Percentiles rank a stretch among this genome's conserved stretches.
These are phyloP conservation scores for Prostheceraeus crozeri DNA, from an alignment of 2,888 invertebrate genomes.

Conservation along the genomic window DNA sequence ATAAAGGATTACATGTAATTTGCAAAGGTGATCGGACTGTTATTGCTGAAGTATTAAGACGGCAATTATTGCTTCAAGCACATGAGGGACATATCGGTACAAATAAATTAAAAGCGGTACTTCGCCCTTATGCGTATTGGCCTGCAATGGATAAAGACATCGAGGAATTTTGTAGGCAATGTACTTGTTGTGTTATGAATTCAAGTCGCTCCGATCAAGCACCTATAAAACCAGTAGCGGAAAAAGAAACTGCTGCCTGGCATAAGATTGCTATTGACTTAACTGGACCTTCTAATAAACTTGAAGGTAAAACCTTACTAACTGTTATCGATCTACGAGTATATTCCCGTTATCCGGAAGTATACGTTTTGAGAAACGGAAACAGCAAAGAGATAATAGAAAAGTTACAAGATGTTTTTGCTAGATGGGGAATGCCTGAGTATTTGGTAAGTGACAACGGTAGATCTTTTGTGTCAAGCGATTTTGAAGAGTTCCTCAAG, in stretches of 20 bases:
- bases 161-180: constrained; percentile 4
- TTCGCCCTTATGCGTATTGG: constrained; percentile 4
- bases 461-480: constrained; percentile 5
- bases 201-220: background rate
- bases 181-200: constrained; percentile 5
- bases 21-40: constrained; percentile 3
- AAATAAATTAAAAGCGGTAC: constrained; percentile 16
- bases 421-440: constrained; percentile 13
- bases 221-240: constrained; percentile 5
- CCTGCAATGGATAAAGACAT: constrained; percentile 3
- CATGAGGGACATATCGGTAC: constrained; percentile 14
- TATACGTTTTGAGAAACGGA: background rate
- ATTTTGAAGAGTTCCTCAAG: constrained; percentile 1
- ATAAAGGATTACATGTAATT: background rate
- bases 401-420: constrained; percentile 18
- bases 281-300: constrained; percentile 1
- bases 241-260: background rate
- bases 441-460: constrained; percentile 1
- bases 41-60: background rate
- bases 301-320: background rate
- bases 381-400: background rate
- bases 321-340: constrained; percentile 8
- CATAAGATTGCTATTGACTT: background rate
- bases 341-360: constrained; percentile 3
- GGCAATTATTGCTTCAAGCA: background rate